Conservation (phyloP, 2,888 invertebrate species). For the Trachelus stipa region DNA sequence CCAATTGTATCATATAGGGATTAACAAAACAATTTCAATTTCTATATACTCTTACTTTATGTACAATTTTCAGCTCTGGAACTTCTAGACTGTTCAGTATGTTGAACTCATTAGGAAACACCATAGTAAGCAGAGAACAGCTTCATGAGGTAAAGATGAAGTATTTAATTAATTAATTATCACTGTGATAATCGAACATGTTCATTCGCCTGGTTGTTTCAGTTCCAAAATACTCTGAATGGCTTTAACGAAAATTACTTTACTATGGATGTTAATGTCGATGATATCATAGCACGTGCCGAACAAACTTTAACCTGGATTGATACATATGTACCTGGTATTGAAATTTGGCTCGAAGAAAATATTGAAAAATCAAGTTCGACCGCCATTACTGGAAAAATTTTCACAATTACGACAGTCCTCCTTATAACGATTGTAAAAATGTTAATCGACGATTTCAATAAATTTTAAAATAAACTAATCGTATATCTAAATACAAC, state of each 20-base stretch:
- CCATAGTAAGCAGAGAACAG: neutral
- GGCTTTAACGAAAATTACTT: neutral
- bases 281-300: constrained; percentile 13
- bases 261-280: neutral
- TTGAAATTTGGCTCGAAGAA: neutral
- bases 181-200: neutral
- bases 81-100: neutral
- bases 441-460: neutral
- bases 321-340: constrained; percentile 18
- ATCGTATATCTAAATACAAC: neutral
- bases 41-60: neutral
- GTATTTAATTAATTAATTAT: neutral
- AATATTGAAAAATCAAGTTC: neutral
- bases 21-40: neutral
- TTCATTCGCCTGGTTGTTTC: neutral
- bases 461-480: neutral
- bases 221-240: neutral
- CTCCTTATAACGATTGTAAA: neutral
- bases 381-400: neutral
- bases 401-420: neutral
- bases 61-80: neutral
- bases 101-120: neutral
- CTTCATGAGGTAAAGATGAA: neutral
- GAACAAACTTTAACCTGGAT: constrained; percentile 43
- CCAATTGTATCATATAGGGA: neutral